phyloP scores from a whole-genome alignment of 2,113 vertebrate genomes.

The Mirza zaza region DNA sequence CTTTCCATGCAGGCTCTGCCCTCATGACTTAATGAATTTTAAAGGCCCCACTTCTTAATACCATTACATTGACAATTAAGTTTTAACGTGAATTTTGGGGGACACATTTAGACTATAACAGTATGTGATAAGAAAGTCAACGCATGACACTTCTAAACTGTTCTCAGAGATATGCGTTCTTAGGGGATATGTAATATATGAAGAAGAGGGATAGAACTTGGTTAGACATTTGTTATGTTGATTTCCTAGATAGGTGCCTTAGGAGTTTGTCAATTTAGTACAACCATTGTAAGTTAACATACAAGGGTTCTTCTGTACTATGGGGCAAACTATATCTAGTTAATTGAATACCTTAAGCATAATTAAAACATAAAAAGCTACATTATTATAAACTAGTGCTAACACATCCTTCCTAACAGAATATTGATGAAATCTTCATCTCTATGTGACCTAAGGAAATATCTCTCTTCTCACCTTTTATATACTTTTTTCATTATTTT shows the following conservation, averaged over 20 bases:
- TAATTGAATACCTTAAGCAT: conserved; percentile 6
- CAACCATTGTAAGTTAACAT: background rate
- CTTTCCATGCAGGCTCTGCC: background rate
- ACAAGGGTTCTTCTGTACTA: background rate
- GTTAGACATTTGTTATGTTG: background rate
- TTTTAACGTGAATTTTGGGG: background rate
- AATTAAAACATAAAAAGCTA: background rate
- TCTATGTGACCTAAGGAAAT: background rate
- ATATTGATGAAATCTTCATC: background rate
- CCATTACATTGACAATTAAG: background rate
- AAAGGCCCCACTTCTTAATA: background rate
- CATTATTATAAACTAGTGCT: background rate
- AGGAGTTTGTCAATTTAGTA: background rate
- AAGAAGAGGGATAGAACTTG: background rate
- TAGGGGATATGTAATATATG: background rate
- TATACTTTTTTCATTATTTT: background rate
- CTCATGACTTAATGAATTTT: background rate
- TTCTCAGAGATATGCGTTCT: background rate
- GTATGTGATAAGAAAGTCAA: background rate
- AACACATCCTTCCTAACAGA: background rate
- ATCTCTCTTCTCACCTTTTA: background rate
- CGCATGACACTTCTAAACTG: background rate
- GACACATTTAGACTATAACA: background rate
- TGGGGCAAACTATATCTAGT: background rate
- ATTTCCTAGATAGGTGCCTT: background rate